Base-by-base conservation (phyloP, 2,888 invertebrate species). In the Dynastes tityus region DNA sequence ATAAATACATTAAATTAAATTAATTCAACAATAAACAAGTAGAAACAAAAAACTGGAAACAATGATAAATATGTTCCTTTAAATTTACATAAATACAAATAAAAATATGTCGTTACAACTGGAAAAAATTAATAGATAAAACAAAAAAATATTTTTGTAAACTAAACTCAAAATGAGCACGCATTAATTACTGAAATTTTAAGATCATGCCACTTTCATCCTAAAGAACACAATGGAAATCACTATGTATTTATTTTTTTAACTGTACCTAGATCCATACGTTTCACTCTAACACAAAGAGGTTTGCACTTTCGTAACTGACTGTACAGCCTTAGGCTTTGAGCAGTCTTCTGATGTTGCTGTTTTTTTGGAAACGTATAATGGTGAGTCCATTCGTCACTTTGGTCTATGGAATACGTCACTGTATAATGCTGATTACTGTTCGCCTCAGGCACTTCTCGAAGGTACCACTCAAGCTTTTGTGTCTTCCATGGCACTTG, bases 381-480 rank as follows among this genome's bases (percentile, higher is more conserved):
- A 5, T 45, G 58, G 65, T 83, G 83, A 11, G 11, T 22, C 16
- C 27, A 53, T 4, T 68, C 58, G 70, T 29, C 27, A 49, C 61
- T 51, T 13, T 73, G 61, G 16, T 13, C 51, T 65, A 11, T 8
- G 22, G 51, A 49, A 16, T 53, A 79, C 5, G 64, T 58, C 22
- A 78, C 67, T 27, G 67, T 68, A 64, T 81, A 68, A 75, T 76
- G 75, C 9, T 79, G 76, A 8, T 55, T 22, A 58, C 63, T 73
- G 49, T 71, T 79, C 32, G 73, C 75, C 53, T 78, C 74, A 3
- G 77, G 77, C 45, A 78, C 45, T 65, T 79, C 81, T 76, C 84
- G 86, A 8, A 86, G 80, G 80, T 85, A 86, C 83, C 86, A 83
- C 65, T 86, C 86, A n/a, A 82, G 78, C 45, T 85, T 80, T 79